A percentile compares a stretch with the other conserved stretches of the same genome.
phyloP scores from a whole-genome alignment of 2,888 invertebrate genomes.

The Rhaphigaster nebulosa region DNA sequence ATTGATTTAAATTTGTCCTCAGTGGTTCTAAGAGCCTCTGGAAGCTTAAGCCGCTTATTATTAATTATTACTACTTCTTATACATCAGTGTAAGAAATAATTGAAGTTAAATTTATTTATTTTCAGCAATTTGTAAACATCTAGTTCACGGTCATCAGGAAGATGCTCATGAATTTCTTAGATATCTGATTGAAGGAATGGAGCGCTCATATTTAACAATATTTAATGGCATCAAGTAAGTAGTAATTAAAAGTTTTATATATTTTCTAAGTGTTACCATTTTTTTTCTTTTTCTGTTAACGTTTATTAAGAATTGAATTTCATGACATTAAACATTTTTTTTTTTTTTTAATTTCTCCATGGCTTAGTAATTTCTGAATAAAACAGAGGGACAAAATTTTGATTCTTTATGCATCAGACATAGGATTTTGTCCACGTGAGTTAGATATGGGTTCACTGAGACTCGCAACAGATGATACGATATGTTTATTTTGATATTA shows the following conservation, averaged over 20 bases:
- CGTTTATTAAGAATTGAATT: neutral
- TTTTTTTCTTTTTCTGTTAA: neutral
- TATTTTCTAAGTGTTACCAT: neutral
- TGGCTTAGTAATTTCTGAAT: neutral
- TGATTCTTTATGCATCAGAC: neutral
- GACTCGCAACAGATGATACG: too few relatives aligned
- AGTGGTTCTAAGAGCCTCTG: too few relatives aligned
- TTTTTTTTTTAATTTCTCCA: too few relatives aligned
- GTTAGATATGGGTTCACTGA: neutral
- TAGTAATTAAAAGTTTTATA: neutral
- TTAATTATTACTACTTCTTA: neutral
- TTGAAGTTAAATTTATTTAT: constrained; percentile 1
- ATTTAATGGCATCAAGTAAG: constrained; percentile 76
- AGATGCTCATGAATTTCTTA: constrained; percentile 97
- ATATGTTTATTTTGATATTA: neutral
- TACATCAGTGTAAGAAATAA: constrained; percentile 50
- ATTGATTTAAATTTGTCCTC: too few relatives aligned
- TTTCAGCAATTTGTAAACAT: constrained; percentile 81
- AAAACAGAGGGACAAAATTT: neutral
- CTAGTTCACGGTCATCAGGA: constrained; percentile 93
- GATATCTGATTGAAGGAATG: constrained; percentile 95
- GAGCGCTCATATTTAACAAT: constrained; percentile 88
- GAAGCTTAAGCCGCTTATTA: too few relatives aligned
- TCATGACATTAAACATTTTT: neutral
- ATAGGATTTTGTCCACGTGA: neutral